Percentiles rank a stretch among this genome's conserved stretches.
These are phyloP conservation scores for Crypturellus tataupa DNA, from an alignment of 2,797 vertebrate genomes.

Conservation along the genomic window DNA sequence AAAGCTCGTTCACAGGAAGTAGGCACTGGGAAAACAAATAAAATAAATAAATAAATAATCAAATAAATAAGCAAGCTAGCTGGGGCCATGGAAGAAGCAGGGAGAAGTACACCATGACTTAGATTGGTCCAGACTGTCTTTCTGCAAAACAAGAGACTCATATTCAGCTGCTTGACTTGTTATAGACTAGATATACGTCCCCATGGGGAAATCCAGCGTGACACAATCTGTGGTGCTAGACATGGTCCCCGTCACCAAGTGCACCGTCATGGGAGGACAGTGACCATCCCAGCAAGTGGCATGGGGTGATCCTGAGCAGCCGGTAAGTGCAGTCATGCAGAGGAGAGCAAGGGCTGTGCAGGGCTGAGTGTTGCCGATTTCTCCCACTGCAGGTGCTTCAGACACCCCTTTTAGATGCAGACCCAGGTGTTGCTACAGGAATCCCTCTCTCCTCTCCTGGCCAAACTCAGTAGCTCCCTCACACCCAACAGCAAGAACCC, in stretches of 20 bases:
- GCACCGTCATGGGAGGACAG: background rate
- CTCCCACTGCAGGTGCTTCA: background rate
- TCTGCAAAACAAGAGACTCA: fast-evolving
- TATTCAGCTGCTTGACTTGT: fast-evolving
- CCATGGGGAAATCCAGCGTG: fast-evolving
- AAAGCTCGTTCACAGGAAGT: background rate
- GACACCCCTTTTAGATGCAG: background rate
- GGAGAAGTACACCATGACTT: background rate
- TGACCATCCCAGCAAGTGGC: background rate
- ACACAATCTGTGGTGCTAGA: background rate
- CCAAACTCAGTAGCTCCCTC: fast-evolving
- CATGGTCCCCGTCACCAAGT: background rate
- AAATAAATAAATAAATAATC: too few species aligned
- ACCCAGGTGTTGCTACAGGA: too few species aligned
- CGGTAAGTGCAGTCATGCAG: background rate
- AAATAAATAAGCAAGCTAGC: too few species aligned
- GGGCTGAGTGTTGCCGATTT: background rate
- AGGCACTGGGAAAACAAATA: too few species aligned
- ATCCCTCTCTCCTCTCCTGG: too few species aligned
- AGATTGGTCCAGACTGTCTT: background rate
- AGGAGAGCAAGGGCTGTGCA: background rate
- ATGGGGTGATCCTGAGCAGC: background rate
- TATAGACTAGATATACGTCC: fast-evolving
- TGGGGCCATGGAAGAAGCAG: background rate
- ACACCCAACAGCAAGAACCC: background rate